phyloP scores from a whole-genome alignment of 2,113 vertebrate species.

The Gadus chalcogrammus region DNA sequence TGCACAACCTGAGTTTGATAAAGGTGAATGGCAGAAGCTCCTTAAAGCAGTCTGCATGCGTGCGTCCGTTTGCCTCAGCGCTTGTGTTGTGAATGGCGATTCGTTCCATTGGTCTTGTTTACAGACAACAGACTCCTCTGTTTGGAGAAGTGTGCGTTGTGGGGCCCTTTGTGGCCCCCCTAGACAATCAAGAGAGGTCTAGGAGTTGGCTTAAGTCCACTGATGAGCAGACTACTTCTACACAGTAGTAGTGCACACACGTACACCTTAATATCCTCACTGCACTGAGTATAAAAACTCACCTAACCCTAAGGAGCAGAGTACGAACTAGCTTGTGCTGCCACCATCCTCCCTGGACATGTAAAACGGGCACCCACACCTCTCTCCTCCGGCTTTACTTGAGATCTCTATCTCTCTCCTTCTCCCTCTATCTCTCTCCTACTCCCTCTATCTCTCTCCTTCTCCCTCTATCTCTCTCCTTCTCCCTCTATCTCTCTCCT shows the following conservation, averaged over 20 bases:
- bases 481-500: not conserved
- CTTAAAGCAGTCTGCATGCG: conserved; percentile 6
- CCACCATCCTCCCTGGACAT: too few relatives aligned
- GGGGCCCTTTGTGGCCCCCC: conserved; percentile 12
- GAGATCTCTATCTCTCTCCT: not conserved
- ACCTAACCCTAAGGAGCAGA: too few relatives aligned
- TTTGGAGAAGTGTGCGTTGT: conserved; percentile 32
- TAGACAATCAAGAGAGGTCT: conserved; percentile 26
- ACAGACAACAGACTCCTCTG: conserved; percentile 43
- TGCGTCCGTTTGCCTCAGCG: not conserved
- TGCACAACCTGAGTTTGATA: too few relatives aligned
- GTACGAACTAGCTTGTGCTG: too few relatives aligned
- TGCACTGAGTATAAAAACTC: too few relatives aligned
- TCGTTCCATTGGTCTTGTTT: conserved; percentile 52
- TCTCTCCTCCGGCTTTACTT: too few relatives aligned
- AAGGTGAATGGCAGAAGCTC: too few relatives aligned
- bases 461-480: not conserved
- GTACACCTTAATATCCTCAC: too few relatives aligned
- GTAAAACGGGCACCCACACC: too few relatives aligned
- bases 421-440: conserved; percentile 7
- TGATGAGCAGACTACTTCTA: too few relatives aligned
- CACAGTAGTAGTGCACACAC: too few relatives aligned
- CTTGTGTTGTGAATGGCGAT: conserved; percentile 25
- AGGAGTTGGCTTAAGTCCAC: too few relatives aligned
- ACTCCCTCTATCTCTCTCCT: not conserved